Evolutionary conservation across 2,797 vertebrate genomes (phyloP), one percentile per base, ranked within the genome.

Genomic region (Pseudochaenichthys georgianus): DNA sequence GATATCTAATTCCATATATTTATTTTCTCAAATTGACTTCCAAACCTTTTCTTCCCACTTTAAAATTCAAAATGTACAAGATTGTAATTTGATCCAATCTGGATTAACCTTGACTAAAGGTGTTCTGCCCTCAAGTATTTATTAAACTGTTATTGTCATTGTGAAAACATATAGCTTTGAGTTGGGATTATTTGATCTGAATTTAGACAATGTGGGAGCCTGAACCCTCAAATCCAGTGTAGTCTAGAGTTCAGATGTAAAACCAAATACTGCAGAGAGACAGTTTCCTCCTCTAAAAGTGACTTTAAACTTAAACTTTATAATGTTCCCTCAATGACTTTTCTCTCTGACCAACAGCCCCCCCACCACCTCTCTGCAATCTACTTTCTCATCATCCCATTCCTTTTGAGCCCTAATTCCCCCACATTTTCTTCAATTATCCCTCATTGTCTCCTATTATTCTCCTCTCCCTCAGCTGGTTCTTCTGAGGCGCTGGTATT

Each of bases 361-460:
- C 48, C 42, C 46, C 15, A 19, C 7, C 1, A 1, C 9, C 48
- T 64, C 45, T 7, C 21, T 78, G 23, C 52, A 16, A 28, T 48
- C 13, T 45, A 12, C 50, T 67, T 68, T 65, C 51, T 74, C 64
- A 72, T 69, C 45, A 71, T 55, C 45, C 13, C 46, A 38, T 57
- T 41, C 58, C 38, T 58, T 64, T 61, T 46, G 50, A 84, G 61
- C 65, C 63, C 46, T 72, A 72, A 65, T 75, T 73, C 70, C 15
- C 45, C 54, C 46, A 38, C 19, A 62, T 23, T 65, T 61, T 75
- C 58, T 66, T 70, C 63, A 70, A 77, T 70, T 71, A 63, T 80
- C 69, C 19, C 64, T 71, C 55, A 73, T 68, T 75, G 66, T 77
- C 66, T 63, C 23, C 59, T 28, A 11, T 43, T 63, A 11, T 9